Conservation (phyloP, 2,113 vertebrate species). For the Phyllostomus discolor region DNA sequence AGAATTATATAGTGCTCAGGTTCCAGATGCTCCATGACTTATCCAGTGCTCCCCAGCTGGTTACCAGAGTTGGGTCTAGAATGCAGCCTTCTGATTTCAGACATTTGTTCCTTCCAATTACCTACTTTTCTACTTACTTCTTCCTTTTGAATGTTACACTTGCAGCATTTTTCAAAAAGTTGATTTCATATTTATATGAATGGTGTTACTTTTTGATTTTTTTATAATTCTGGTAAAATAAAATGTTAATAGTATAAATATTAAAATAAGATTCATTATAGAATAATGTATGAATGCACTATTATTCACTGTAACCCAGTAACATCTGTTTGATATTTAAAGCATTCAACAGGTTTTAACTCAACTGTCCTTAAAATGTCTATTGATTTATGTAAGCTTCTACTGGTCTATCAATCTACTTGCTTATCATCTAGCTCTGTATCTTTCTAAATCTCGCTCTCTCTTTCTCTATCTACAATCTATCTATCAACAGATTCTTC, state of each 20-base stretch:
- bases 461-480: not conserved
- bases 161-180: not conserved
- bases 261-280: not conserved
- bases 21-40: not conserved
- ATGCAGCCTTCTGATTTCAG: not conserved
- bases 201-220: not conserved
- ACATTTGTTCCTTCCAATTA: not conserved
- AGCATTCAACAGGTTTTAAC: not conserved
- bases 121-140: not conserved
- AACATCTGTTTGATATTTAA: not conserved
- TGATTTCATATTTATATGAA: not conserved
- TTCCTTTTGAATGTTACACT: not conserved
- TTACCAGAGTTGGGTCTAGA: not conserved
- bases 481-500: not conserved
- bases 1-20: not conserved
- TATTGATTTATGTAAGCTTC: not conserved
- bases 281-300: not conserved
- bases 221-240: not conserved
- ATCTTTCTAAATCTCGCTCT: not conserved
- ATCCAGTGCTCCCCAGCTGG: not conserved
- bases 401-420: not conserved
- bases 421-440: not conserved
- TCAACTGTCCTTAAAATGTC: not conserved
- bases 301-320: not conserved
- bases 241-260: not conserved